Evolutionary conservation across 2,888 invertebrate species (phyloP).

Genomic region (Byasa hedistus): DNA sequence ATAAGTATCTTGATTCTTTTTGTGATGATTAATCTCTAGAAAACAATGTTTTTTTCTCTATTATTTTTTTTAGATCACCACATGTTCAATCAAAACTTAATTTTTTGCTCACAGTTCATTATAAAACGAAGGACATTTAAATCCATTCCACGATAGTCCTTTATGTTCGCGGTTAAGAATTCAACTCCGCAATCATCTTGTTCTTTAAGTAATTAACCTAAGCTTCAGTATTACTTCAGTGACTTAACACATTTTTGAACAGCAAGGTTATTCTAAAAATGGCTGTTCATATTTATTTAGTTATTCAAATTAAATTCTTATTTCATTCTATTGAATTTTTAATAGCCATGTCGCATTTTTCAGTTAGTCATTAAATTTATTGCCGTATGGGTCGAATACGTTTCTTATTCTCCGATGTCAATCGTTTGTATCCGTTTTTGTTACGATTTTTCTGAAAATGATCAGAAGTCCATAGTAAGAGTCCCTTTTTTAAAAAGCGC

Average conservation of each 20-base stretch:
- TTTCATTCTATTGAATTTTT: no score
- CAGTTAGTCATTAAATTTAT: no score
- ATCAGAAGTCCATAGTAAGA: no score
- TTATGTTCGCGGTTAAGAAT: not conserved
- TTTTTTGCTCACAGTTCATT: slow-evolving; percentile 12
- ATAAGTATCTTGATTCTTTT: slow-evolving; percentile 1
- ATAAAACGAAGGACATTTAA: slow-evolving; percentile 8
- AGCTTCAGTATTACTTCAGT: not conserved
- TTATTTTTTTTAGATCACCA: not conserved
- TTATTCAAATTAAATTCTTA: no score
- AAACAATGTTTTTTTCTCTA: not conserved
- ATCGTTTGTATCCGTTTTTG: no score
- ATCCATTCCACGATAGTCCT: not conserved
- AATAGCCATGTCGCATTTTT: no score
- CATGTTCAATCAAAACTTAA: not conserved
- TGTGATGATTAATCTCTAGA: not conserved
- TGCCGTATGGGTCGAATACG: no score
- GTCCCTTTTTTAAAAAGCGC: no score
- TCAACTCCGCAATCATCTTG: not conserved
- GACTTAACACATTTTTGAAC: not conserved
- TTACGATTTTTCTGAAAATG: no score
- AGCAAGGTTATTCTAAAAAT: no score
- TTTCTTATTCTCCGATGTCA: no score
- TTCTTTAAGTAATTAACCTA: not conserved
- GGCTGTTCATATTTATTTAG: no score